Evolutionary conservation across 2,797 vertebrate genomes (phyloP).

Genomic region (Antrozous pallidus): DNA sequence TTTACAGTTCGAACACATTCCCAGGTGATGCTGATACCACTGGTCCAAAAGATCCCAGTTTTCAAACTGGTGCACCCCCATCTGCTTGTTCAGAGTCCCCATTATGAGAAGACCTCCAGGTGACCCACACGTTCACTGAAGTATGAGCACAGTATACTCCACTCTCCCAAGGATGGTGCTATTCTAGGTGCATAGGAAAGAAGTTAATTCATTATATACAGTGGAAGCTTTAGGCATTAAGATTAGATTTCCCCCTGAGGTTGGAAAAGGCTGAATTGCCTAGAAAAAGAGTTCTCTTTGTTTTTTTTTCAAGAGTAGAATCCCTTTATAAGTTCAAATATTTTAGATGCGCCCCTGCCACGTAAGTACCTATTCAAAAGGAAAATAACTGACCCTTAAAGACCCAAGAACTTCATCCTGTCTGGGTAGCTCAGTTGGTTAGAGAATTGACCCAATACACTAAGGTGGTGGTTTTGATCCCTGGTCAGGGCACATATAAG

Average conservation of each 20-base stretch:
- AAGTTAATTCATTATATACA: background rate
- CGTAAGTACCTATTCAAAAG: background rate
- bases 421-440: too few species aligned
- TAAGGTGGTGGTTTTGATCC: too few species aligned
- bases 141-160: background rate
- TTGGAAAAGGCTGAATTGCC: background rate
- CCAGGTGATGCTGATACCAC: too few species aligned
- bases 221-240: background rate
- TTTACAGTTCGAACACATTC: background rate
- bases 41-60: background rate
- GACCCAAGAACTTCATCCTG: background rate
- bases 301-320: constrained; percentile 11
- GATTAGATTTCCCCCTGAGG: background rate
- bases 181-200: background rate
- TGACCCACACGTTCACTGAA: background rate
- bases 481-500: too few species aligned
- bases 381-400: background rate
- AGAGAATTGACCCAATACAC: too few species aligned
- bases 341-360: background rate
- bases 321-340: background rate
- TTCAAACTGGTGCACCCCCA: background rate
- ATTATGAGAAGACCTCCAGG: background rate
- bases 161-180: background rate
- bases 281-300: background rate
- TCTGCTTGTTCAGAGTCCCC: background rate